Evolutionary conservation across 2,888 invertebrate species (phyloP).

Genomic region (Tipula unca): DNA sequence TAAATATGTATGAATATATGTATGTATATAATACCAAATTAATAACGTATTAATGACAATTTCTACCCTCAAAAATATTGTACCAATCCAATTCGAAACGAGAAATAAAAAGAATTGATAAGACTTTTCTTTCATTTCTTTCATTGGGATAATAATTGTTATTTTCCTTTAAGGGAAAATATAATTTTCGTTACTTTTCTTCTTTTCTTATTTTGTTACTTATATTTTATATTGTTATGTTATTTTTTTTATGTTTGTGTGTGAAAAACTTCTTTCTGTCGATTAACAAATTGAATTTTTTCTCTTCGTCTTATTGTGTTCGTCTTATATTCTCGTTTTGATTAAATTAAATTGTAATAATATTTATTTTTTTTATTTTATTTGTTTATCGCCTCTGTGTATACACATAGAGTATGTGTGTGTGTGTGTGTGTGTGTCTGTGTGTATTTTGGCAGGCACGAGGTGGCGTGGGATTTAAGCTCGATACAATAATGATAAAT

Average conservation of each 20-base stretch:
- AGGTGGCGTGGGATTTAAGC: background rate
- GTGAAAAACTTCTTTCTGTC: background rate
- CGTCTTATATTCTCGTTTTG: background rate
- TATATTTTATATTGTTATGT: background rate
- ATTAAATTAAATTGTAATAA: background rate
- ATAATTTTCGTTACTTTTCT: background rate
- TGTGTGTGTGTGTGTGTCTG: too few species aligned
- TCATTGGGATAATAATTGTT: background rate
- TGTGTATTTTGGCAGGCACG: background rate
- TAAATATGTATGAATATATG: too few species aligned
- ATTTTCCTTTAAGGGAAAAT: background rate
- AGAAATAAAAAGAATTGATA: background rate
- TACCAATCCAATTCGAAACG: background rate
- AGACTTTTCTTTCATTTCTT: background rate
- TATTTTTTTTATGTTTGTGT: background rate
- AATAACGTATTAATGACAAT: conserved; percentile 8
- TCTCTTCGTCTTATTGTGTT: background rate
- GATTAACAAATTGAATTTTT: background rate
- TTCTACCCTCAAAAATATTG: background rate
- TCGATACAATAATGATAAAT: background rate
- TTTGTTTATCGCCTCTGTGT: background rate
- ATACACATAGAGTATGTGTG: too few species aligned
- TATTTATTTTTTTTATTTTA: background rate
- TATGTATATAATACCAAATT: background rate
- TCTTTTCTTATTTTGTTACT: background rate